Evolutionary conservation across 2,888 invertebrate species (phyloP), one percentile per base, ranked within the genome.

Genomic region (Eristalinus aeneus): DNA sequence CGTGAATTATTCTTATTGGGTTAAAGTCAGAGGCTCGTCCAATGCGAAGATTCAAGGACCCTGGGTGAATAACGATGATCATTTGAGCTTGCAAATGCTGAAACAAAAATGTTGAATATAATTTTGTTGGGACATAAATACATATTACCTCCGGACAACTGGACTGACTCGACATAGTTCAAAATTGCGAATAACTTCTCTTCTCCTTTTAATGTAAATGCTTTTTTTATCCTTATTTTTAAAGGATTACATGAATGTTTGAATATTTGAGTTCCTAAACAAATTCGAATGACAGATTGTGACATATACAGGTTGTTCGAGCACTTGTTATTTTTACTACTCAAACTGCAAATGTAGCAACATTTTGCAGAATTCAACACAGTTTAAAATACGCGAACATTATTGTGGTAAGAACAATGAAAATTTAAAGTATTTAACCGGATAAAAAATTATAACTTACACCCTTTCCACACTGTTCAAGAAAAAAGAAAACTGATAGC

Each of bases 11-110:
- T 46, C 96, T 96, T 74, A 96, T 94, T 10, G 98, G 98, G 90
- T 96, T 95, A 2, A 97, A 93, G 92, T 98, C 98, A 0, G 98
- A 97, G 1, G 98, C 98, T 89, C 97, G 93, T 0, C 98, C 98
- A 90, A 98, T 96, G 85, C 98, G 94, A 27, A 98, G 94, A 92
- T 97, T 96, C 64, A 96, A 94, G 0, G 98, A 98, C 8, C 98
- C 98, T 22, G 98, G 98, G 91, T 98, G 98, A 75, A 98, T 97
- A n/a, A 98, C 96, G 80, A 99, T 96, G 56, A 97, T 96, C 82
- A 96, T 95, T 89, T 96, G 96, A 0, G 97, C 95, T 89, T 96
- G 96, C 87, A 96, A 94, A 91, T 95, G 95, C 93, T 95, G 92
- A 87, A 94, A 94, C 10, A 9, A 65, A 2, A 4, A 11, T n/a